Base-by-base conservation (phyloP, 2,113 vertebrate genomes). In the Beaufortia kweichowensis region DNA sequence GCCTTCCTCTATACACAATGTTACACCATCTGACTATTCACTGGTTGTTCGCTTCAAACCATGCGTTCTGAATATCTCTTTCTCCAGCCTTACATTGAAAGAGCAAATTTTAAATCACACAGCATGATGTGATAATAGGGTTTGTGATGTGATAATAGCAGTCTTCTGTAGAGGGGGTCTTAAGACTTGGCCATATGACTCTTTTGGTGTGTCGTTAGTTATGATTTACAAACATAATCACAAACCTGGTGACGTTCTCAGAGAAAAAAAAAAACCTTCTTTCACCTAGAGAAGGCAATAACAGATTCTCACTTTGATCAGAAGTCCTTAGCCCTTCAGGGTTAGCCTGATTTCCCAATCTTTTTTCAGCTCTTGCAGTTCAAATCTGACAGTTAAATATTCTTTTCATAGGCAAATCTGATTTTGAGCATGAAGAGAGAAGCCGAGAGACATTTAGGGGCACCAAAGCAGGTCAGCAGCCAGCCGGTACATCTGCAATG, bases 401-500 rank as follows among this genome's bases (percentile, higher is more conserved):
- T 28, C 24, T 56, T 39, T 48, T 70, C 29, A 14, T 8, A 48
- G 28, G 41, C 64, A 53, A 29, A 62, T 39, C 17, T 56, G 41
- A 68, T 33, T 81, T 39, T 26, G 41, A 71, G 33, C 2, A 9
- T 33, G 29, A 33, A 6, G 33, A 31, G 26, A 50, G 19, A 60
- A 33, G 2, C 23, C 1, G 4, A 59, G 24, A 39, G 17, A 23
- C 4, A 60, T 43, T 43, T 72, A 23, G 33, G 3, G 17, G 33
- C 11, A 66, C 12, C 35, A 1, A 1, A 19, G 55, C 0, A 29
- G 29, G 82, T 92, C 89, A 90, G 86, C 88, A 93, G 35, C 91
- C 87, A 6, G 91, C 89, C 0, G 89, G 90, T 26, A 93, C 90
- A 11, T 94, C 94, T 0, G 91, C 86, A 61, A 89, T 87, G 71